Conservation (phyloP, 2,797 vertebrate genomes). For the Delichon dasypus region DNA sequence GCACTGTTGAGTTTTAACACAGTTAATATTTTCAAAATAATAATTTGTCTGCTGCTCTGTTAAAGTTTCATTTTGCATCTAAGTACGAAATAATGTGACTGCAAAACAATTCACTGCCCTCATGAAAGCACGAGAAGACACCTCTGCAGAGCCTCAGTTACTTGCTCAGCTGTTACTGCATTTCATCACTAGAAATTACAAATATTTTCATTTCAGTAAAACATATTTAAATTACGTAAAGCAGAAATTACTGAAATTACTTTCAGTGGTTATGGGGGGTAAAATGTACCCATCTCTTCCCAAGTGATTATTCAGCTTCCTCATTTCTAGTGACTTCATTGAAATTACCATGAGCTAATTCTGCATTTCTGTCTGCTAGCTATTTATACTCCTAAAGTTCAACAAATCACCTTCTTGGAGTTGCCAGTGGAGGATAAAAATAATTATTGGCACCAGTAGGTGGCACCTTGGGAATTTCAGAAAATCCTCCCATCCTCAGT, state of each 20-base stretch:
- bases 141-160: not conserved
- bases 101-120: not conserved
- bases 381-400: not conserved
- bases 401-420: not conserved
- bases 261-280: not conserved
- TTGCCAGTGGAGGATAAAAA: slow-evolving; percentile 28
- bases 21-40: not conserved
- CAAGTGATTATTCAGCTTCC: not conserved
- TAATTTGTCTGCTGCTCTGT: not conserved
- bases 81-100: not conserved
- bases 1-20: not conserved
- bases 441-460: slow-evolving; percentile 24
- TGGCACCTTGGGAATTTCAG: slow-evolving; percentile 32
- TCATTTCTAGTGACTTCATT: not conserved
- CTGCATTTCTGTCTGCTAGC: not conserved
- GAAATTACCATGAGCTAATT: not conserved
- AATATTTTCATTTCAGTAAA: not conserved
- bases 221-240: not conserved
- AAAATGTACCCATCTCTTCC: not conserved
- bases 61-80: not conserved
- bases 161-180: not conserved
- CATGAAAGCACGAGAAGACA: not conserved
- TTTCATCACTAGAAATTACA: not conserved
- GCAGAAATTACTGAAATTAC: not conserved
- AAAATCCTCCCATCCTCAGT: not conserved